Conservation (phyloP, 1,140 invertebrate species). For the Drosophila ironensis region DNA sequence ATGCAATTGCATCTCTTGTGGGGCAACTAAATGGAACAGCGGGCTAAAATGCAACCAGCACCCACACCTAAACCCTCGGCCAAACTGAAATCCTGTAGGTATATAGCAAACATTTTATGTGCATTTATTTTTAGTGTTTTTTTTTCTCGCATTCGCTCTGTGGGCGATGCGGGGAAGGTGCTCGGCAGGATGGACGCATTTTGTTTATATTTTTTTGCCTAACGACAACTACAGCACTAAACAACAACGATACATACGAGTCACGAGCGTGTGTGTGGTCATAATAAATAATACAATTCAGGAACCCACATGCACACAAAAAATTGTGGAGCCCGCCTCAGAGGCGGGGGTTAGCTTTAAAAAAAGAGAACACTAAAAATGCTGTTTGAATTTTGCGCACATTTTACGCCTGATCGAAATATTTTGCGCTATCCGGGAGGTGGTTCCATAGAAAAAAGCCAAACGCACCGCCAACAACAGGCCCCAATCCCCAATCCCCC, state of each 20-base stretch:
- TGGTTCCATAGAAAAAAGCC: slow-evolving; percentile 57
- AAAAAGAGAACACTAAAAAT: slow-evolving; percentile 35
- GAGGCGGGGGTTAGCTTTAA: background rate
- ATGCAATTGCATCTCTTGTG: slow-evolving; percentile 40
- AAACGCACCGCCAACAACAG: slow-evolving; percentile 18
- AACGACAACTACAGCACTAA: slow-evolving; percentile 58
- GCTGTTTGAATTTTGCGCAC: slow-evolving; percentile 76
- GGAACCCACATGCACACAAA: slow-evolving; percentile 43
- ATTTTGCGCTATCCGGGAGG: slow-evolving; percentile 58
- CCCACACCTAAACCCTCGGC: slow-evolving; percentile 21
- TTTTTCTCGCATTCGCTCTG: too few species aligned
- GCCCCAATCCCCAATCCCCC: background rate
- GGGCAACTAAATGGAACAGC: slow-evolving; percentile 30
- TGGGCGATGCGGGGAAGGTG: background rate
- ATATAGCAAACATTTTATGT: slow-evolving; percentile 73
- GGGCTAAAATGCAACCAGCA: slow-evolving; percentile 57
- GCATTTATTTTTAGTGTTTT: slow-evolving; percentile 72
- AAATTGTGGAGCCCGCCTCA: slow-evolving; percentile 11
- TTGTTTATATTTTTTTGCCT: slow-evolving; percentile 69
- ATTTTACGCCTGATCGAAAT: slow-evolving; percentile 80
- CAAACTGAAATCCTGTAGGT: slow-evolving; percentile 49
- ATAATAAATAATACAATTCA: slow-evolving; percentile 79
- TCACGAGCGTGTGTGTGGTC: slow-evolving; percentile 37
- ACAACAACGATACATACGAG: slow-evolving; percentile 21
- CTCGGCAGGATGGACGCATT: slow-evolving; percentile 33